Base-by-base conservation (phyloP, 1,140 invertebrate genomes). In the Lucilia cuprina region DNA sequence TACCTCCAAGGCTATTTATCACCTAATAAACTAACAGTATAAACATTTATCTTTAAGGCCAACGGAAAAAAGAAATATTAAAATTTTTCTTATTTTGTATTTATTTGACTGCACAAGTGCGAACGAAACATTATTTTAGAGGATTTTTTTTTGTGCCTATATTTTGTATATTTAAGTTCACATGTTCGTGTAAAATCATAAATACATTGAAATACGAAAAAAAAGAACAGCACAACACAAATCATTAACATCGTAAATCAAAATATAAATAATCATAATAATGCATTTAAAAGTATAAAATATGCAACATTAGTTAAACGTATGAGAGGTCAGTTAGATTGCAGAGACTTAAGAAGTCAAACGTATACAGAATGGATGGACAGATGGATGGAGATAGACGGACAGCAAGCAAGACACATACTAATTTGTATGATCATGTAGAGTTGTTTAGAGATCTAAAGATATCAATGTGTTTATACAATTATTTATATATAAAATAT, bases 181-280 rank as follows among this genome's bases (percentile, higher is more conserved):
- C 10, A 21, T 70, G 65, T 21, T 9, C 10, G 21, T 60, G 14
- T 60, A n/a, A 60, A 60, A 60, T 14, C 13, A 60, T 14, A 60
- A 60, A 60, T 17, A 60, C 13, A 14, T 17, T 60, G 5, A 60
- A 60, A 17, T 7, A 60, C n/a, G 25, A 3, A 60, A 60, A 41
- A n/a, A 60, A 60, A 60, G n/a, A 19, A 21, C 8, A 70, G 2
- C 21, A 70, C 21, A 70, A 70, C 65, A 80, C 41, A 80, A 80
- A 80, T 80, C 77, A 80, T 80, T 80, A 49, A 49, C 77, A 80
- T 80, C 77, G 77, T 80, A 80, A 80, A 80, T 80, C 77, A 80
- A 49, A 19, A 49, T 19, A 47, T 49, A 80, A 80, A 80, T 80
- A 80, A 78, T 41, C 41, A 41, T 78, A 78, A 80, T 80, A 49